These are phyloP conservation scores for Carcharodon carcharias DNA, from an alignment of 2,797 vertebrate species.

Conservation along the genomic window DNA sequence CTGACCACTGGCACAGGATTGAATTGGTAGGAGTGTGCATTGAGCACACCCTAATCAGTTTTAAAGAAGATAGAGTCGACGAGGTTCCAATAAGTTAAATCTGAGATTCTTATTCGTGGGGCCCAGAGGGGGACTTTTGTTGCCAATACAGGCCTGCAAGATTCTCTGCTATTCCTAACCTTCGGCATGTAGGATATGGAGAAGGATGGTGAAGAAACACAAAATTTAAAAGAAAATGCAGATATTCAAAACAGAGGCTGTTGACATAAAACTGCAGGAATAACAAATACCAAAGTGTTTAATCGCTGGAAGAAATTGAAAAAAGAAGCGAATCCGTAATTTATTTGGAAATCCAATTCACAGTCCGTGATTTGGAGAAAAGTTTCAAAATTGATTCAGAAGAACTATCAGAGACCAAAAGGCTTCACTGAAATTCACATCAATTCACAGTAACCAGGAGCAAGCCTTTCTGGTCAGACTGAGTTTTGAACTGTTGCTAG, in stretches of 20 bases:
- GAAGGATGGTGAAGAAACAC: background rate
- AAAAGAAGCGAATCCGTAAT: background rate
- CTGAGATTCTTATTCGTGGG: background rate
- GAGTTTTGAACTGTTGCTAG: background rate
- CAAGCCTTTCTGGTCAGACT: background rate
- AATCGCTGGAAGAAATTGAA: background rate
- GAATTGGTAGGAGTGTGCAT: background rate
- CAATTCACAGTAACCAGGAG: too few relatives aligned
- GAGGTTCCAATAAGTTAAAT: background rate
- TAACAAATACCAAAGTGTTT: background rate
- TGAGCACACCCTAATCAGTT: background rate
- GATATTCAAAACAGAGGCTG: background rate
- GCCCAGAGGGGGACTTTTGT: background rate
- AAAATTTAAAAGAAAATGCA: background rate
- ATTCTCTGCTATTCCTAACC: background rate
- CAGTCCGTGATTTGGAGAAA: background rate
- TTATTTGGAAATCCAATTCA: background rate
- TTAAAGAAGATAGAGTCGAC: background rate
- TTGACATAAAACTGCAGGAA: background rate
- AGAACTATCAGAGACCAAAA: background rate
- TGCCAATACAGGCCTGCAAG: background rate
- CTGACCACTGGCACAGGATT: background rate
- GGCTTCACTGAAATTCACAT: background rate
- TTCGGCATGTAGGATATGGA: background rate
- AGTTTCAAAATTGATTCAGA: background rate